Evolutionary conservation across 2,888 invertebrate genomes (phyloP).

Genomic region (Onthophagus sagittarius): DNA sequence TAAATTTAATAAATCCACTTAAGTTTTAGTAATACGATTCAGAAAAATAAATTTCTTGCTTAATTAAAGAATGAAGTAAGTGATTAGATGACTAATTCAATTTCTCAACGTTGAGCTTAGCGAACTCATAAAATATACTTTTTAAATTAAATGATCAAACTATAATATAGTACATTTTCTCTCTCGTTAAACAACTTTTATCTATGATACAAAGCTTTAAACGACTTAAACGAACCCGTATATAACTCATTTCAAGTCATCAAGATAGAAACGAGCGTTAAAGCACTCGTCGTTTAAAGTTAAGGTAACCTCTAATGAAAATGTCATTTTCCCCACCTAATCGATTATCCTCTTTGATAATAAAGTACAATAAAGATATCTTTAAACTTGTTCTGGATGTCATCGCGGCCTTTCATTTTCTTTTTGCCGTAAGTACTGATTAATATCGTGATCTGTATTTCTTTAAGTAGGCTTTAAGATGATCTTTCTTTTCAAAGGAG

Average conservation of each 20-base stretch:
- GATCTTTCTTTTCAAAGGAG: neutral
- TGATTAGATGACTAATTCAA: too few relatives aligned
- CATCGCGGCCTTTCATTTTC: neutral
- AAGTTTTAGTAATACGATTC: too few relatives aligned
- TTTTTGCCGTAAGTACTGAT: neutral
- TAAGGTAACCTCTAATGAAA: neutral
- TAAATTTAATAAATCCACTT: too few relatives aligned
- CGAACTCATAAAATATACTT: too few relatives aligned
- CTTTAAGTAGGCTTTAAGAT: neutral
- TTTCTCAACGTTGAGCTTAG: too few relatives aligned
- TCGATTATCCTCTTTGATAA: neutral
- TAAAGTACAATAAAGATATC: neutral
- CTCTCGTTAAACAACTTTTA: too few relatives aligned
- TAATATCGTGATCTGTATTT: neutral
- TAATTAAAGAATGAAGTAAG: too few relatives aligned
- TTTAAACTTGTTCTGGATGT: neutral
- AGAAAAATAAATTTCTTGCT: too few relatives aligned
- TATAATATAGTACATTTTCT: too few relatives aligned
- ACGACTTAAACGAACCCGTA: too few relatives aligned
- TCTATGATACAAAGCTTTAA: too few relatives aligned
- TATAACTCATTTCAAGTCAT: neutral
- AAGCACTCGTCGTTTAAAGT: neutral
- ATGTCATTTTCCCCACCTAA: neutral
- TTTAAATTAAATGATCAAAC: too few relatives aligned
- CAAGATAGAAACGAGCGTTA: neutral